phyloP scores from a whole-genome alignment of 2,113 vertebrate species.

The Chroicocephalus ridibundus region DNA sequence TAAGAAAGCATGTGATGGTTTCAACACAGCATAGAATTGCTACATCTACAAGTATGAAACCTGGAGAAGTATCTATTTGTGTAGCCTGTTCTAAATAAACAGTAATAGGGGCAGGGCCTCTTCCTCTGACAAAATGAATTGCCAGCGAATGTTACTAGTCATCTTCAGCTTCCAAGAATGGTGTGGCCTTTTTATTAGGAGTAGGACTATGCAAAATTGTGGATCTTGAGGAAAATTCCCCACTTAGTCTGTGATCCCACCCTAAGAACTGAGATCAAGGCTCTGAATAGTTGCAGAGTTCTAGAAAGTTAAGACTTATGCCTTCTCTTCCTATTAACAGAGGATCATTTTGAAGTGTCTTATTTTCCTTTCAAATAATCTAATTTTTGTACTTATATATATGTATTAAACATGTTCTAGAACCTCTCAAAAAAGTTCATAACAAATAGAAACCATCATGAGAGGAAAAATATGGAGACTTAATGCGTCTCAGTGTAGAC shows the following conservation, averaged over 20 bases:
- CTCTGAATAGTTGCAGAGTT: background rate
- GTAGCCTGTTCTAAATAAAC: conserved; percentile 14
- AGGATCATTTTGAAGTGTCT: background rate
- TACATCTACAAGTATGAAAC: conserved; percentile 32
- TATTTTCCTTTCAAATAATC: background rate
- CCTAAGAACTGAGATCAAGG: background rate
- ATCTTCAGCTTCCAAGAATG: background rate
- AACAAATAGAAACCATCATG: background rate
- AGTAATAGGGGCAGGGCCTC: background rate
- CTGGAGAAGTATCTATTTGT: conserved; percentile 25
- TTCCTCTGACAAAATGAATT: background rate
- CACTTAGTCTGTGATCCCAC: background rate
- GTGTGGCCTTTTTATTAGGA: background rate
- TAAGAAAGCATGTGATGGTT: conserved; percentile 50
- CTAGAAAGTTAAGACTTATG: background rate
- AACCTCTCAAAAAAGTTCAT: background rate
- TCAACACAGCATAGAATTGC: conserved; percentile 30
- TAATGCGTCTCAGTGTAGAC: background rate
- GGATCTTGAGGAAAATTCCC: background rate
- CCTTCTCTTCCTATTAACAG: background rate
- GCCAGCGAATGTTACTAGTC: background rate
- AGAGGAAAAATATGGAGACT: background rate
- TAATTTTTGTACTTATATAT: background rate
- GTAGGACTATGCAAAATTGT: background rate
- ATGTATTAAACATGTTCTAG: background rate